These are phyloP conservation scores for Acestrorhynchus altus DNA, from an alignment of 2,797 vertebrate species.

Conservation along the genomic window DNA sequence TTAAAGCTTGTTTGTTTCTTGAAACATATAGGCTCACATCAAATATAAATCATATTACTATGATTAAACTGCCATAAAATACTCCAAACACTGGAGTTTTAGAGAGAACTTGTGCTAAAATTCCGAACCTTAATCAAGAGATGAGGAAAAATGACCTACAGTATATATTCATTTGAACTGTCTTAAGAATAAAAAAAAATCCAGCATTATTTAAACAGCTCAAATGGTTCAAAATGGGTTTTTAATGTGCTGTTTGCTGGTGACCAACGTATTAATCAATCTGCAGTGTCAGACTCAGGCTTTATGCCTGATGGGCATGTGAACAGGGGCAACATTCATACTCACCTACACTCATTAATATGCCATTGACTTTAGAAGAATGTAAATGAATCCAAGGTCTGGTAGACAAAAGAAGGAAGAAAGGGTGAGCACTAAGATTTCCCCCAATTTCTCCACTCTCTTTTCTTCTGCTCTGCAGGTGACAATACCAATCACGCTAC, in stretches of 20 bases:
- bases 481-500: constrained; percentile 77
- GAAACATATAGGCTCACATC: no score
- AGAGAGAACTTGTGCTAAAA: background rate
- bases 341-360: constrained; percentile 31
- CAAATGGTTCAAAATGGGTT: background rate
- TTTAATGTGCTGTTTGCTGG: background rate
- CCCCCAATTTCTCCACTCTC: constrained; percentile 57
- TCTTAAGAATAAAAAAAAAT: background rate
- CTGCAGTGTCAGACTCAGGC: background rate
- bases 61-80: no score
- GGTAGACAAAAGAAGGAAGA: constrained; percentile 45
- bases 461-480: constrained; percentile 55
- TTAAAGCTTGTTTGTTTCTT: no score
- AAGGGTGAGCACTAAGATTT: constrained; percentile 66
- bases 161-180: background rate
- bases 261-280: background rate
- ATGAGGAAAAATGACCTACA: background rate
- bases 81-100: no score
- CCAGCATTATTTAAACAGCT: background rate
- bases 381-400: constrained; percentile 36
- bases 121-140: background rate
- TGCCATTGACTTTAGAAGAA: constrained; percentile 21
- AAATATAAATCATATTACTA: no score
- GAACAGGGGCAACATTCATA: constrained; percentile 22
- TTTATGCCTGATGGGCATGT: background rate